A percentile compares a stretch with the other conserved stretches of the same genome.
Evolutionary conservation across 1,140 invertebrate genomes (phyloP).

Genomic region (Aphelenchoides fujianensis): DNA sequence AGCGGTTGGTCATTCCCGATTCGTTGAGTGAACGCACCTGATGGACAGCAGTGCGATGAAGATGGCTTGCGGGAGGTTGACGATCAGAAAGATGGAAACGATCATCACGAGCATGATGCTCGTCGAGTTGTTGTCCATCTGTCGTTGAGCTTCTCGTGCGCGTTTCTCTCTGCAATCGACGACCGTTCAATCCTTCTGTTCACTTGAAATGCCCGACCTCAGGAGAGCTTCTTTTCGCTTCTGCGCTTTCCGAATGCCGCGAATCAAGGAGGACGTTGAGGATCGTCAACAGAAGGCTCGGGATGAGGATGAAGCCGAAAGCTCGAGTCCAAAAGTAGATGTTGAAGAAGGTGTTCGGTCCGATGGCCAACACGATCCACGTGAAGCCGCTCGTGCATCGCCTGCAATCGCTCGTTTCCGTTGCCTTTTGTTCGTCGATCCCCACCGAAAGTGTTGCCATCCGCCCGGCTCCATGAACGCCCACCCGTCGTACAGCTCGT

Average conservation of each 20-base stretch:
- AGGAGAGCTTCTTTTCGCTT: conserved; percentile 66
- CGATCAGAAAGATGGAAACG: conserved; percentile 81
- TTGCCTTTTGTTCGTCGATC: not conserved
- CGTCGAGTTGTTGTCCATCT: conserved; percentile 75
- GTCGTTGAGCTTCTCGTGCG: conserved; percentile 77
- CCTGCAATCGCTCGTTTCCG: conserved; percentile 27
- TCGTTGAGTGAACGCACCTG: too few species aligned
- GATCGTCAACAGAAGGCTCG: conserved; percentile 80
- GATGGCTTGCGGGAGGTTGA: conserved; percentile 84
- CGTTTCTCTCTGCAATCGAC: conserved; percentile 68
- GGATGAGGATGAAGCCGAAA: conserved; percentile 82
- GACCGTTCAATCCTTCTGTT: not conserved
- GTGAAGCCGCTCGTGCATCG: conserved; percentile 48
- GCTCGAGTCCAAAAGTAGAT: conserved; percentile 73
- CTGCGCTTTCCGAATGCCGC: conserved; percentile 78
- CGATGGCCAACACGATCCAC: conserved; percentile 42
- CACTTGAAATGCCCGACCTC: conserved; percentile 41
- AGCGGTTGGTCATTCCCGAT: conserved; percentile 64
- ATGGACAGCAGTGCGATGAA: conserved; percentile 81
- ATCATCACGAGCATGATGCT: conserved; percentile 92
- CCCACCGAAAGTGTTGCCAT: conserved; percentile 35
- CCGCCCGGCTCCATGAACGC: conserved; percentile 38
- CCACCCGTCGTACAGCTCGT: conserved; percentile 57
- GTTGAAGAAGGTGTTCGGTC: conserved; percentile 58
- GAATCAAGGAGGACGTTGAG: conserved; percentile 82